Evolutionary conservation across 2,888 invertebrate genomes (phyloP), one percentile per base, ranked within the genome.

Genomic region (Pimpla rufipes): DNA sequence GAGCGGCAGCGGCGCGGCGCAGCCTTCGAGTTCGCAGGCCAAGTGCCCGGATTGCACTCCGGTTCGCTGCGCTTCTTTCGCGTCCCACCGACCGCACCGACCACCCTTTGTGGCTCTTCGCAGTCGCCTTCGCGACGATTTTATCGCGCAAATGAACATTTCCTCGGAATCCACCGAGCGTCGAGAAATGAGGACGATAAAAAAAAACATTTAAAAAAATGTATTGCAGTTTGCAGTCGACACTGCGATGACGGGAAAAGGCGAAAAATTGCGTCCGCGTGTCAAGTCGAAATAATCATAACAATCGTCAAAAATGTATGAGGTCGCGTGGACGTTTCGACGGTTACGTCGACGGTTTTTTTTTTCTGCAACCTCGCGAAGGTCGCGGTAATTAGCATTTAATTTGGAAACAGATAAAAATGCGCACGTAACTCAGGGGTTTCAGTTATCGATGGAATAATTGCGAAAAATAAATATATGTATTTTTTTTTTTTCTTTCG

Each of bases 11-110:
- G 37, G n/a, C 57, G 23, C 45, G 42, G 55, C 13, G 66, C 79
- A 83, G 81, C 85, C 87, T 87, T 86, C 86, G 80, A 64, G 75
- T n/a, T n/a, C n/a, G n/a, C n/a, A n/a, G n/a, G n/a, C 85, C 81
- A 85, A 85, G 77, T 80, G 83, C 57, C 79, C 77, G 66, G 73
- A 86, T 83, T 82, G 83, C 84, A 83, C 74, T 71, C 68, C 68
- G 81, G 67, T 83, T 81, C 68, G 79, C 64, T 66, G 79, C 18
- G 57, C 81, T 87, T 81, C 59, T 81, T 62, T 47, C 71, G 37
- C 55, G 55, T 35, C 70, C 50, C 40, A 21, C 5, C 21, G 45
- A n/a, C n/a, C n/a, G n/a, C 55, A 11, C 45, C 70, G 11, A 45
- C 45, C 47, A 67, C 16, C 50, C 21, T 62, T 76, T 64, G 71